Percentiles rank a stretch among this genome's conserved stretches.
Evolutionary conservation across 1,140 invertebrate species (phyloP).

Genomic region (Drosophila nikananu): DNA sequence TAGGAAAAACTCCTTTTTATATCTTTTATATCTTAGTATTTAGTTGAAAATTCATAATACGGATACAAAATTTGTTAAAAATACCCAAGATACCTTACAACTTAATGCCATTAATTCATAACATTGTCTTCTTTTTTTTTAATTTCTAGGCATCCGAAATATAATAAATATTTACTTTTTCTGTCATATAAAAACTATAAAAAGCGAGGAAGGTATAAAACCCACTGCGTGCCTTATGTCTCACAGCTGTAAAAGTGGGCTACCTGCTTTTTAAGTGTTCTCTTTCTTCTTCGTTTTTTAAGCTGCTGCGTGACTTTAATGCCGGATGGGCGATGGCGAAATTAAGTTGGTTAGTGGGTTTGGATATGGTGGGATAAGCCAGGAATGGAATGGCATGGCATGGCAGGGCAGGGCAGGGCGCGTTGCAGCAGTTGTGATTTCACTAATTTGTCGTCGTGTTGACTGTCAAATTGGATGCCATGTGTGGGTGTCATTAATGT

Average conservation of each 20-base stretch:
- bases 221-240: neutral
- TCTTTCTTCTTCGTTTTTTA: slow-evolving; percentile 8
- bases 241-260: neutral
- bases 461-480: slow-evolving; percentile 80
- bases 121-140: too few species aligned
- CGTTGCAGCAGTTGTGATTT: slow-evolving; percentile 62
- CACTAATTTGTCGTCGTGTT: slow-evolving; percentile 79
- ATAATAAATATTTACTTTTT: neutral
- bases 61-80: too few species aligned
- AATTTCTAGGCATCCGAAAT: neutral
- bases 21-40: too few species aligned
- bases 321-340: slow-evolving; percentile 7
- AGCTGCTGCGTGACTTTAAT: slow-evolving; percentile 32
- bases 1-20: too few species aligned
- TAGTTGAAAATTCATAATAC: too few species aligned
- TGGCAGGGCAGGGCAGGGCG: slow-evolving; percentile 1
- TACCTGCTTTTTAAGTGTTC: slow-evolving; percentile 3
- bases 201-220: neutral
- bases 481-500: slow-evolving; percentile 83
- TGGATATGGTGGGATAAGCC: neutral
- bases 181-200: neutral
- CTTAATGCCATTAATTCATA: too few species aligned
- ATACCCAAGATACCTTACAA: too few species aligned
- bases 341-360: slow-evolving; percentile 28
- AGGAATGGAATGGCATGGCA: slow-evolving; percentile 4